Conservation (phyloP, 2,113 vertebrate genomes). For the Herpailurus yagouaroundi region DNA sequence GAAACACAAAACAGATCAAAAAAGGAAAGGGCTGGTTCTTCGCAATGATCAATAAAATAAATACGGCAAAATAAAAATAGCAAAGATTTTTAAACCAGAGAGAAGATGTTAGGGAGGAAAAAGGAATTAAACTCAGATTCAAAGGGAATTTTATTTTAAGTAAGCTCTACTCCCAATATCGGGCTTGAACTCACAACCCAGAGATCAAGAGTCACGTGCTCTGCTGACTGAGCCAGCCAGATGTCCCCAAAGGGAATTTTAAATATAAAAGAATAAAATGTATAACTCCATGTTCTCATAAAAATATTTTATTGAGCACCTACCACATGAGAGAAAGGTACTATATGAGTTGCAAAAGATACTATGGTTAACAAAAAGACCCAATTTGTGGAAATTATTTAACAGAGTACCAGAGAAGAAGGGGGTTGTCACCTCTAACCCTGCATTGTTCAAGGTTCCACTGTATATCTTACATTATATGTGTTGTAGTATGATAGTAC, state of each 20-base stretch:
- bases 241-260: background rate
- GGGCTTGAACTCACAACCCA: background rate
- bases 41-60: background rate
- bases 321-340: background rate
- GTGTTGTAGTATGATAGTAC: background rate
- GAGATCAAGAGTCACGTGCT: background rate
- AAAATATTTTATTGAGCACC: background rate
- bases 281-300: background rate
- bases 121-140: background rate
- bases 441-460: background rate
- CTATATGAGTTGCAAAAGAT: background rate
- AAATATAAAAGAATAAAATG: background rate
- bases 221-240: background rate
- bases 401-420: background rate
- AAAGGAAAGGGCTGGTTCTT: background rate
- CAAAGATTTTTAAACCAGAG: background rate
- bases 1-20: background rate
- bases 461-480: background rate
- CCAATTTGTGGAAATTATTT: background rate
- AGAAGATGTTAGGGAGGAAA: background rate
- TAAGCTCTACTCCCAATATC: background rate
- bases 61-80: background rate
- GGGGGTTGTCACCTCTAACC: background rate
- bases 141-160: background rate
- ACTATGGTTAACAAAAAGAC: background rate